Base-by-base conservation (phyloP, 2,113 vertebrate species). In the Chelonoidis abingdonii region DNA sequence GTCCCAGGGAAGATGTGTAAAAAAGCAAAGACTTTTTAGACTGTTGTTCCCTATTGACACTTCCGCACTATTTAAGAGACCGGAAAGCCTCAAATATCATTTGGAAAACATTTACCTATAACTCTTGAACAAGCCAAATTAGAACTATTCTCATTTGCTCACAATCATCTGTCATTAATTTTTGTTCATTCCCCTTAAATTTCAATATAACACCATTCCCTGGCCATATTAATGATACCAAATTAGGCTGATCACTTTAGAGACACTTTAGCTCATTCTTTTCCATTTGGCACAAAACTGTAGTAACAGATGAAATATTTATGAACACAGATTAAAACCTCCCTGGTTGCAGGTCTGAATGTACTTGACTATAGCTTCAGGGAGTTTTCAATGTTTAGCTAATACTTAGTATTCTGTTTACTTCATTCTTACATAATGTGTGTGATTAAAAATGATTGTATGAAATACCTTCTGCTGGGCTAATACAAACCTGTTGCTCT, bases 161-260 rank as follows among this genome's bases (percentile, higher is more conserved):
- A 44, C 5, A 76, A 44, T 44, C 10, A 76, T 44, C 41, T 12
- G 24, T 41, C 22, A 44, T 24, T 76, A 27, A 62, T 1, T 35
- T 86, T 85, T 85, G 0, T 57, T 85, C 2, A 1, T 0, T 90
- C 90, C 1, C 59, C 31, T 17, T 38, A 16, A 11, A 1, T 31
- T 93, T 86, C n/a, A 2, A 16, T 0, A 0, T 31, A 44, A 11
- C 3, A n/a, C 0, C 14, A 3, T 85, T 88, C 87, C 85, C 17
- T 50, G 57, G 12, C 2, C 6, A 57, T 76, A 44, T 47, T 86
- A 27, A 31, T 79, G 41, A 10, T 2, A 2, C 9, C 1, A 3
- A 65, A 76, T 2, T 4, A 38, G 52, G 8, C 86, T 93, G 35
- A 62, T 56, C 83, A 75, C 56, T 78, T 93, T 80, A 31, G 24